Percentiles rank a stretch among this genome's conserved stretches.
phyloP scores from a whole-genome alignment of 2,797 vertebrate genomes.

The Rhynchonycteris naso region DNA sequence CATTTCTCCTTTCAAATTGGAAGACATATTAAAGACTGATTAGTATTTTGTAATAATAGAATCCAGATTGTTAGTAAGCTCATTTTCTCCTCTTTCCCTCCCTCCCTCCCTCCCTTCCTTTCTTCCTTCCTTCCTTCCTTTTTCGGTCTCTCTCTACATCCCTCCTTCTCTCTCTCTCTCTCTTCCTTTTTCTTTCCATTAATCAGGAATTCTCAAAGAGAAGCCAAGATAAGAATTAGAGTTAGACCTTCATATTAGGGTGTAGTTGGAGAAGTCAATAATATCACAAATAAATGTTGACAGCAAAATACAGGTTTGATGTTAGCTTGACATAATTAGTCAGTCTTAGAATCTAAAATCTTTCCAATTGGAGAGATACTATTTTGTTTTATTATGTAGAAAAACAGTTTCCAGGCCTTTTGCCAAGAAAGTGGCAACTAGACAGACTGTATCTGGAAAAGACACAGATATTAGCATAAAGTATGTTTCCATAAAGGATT shows the following conservation, averaged over 20 bases:
- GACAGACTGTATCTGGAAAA: slow-evolving; percentile 78
- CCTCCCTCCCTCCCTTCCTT: slow-evolving; percentile 61
- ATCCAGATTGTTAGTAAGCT: neutral
- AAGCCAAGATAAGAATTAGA: slow-evolving; percentile 87
- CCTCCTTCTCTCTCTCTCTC: neutral
- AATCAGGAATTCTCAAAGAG: slow-evolving; percentile 77
- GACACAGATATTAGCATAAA: slow-evolving; percentile 74
- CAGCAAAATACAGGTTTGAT: slow-evolving; percentile 85
- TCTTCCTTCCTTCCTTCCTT: accelerated
- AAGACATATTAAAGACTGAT: neutral
- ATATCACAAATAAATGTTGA: slow-evolving; percentile 81
- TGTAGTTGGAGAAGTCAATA: slow-evolving; percentile 75
- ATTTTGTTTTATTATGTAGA: slow-evolving; percentile 84
- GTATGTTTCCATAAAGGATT: slow-evolving; percentile 66
- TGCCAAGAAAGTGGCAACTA: slow-evolving; percentile 79
- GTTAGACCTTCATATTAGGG: slow-evolving; percentile 87
- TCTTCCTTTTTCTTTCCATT: neutral
- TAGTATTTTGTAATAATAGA: neutral
- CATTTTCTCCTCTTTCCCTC: slow-evolving; percentile 83
- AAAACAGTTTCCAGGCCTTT: slow-evolving; percentile 86
- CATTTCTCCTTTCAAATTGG: neutral
- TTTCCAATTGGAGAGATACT: slow-evolving; percentile 81
- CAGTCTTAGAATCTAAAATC: slow-evolving; percentile 83
- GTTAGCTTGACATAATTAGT: slow-evolving; percentile 88
- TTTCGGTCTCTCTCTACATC: no score